Base-by-base conservation (phyloP, 2,888 invertebrate species). In the Plebejus argus region DNA sequence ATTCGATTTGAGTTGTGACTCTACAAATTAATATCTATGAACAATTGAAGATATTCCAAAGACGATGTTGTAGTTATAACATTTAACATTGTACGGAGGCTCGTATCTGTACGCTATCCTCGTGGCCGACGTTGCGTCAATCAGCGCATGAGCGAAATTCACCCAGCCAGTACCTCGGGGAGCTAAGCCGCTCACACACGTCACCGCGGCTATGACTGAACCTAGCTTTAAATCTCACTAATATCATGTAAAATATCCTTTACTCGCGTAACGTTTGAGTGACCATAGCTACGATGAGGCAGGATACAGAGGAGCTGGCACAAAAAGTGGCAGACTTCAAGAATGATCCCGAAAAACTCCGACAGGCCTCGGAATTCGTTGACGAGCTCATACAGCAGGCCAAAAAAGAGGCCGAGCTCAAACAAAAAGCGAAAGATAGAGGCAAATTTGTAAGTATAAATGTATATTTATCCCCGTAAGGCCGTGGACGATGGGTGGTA, bases 371-470 rank as follows among this genome's bases (percentile, higher is more conserved):
- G 80, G 95, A 95, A 82, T 95, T 95, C 88, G 94, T 96, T 81
- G 95, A 95, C 84, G 95, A 95, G 86, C 93, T 95, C 79, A 93
- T 95, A 85, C 93, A 94, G 85, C 94, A 94, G 86, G 95, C 95
- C 81, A 95, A 95, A 88, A 92, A 91, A 86, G 95, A 95, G 88
- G 95, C 95, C 82, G 94, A 94, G 83, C 87, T 92, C 83, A 95
- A 95, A 91, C 91, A 91, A 85, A 94, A 93, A 90, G 91, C 94
- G 89, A 94, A 94, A 90, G 94, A 94, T 88, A 94, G 94, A 94
- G 95, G 91, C 87, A 94, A 92, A 91, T 91, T 93, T 86, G 94
- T 94, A 93, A 94, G 93, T 94, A 93, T 93, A 86, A 90, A 91
- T 91, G 90, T 93, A 90, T 92, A 91, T 91, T 92, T 90, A 88